A percentile compares a stretch with the other conserved stretches of the same genome.
These are phyloP conservation scores for Adelphocoris suturalis DNA, from an alignment of 2,888 invertebrate species.

Conservation along the genomic window DNA sequence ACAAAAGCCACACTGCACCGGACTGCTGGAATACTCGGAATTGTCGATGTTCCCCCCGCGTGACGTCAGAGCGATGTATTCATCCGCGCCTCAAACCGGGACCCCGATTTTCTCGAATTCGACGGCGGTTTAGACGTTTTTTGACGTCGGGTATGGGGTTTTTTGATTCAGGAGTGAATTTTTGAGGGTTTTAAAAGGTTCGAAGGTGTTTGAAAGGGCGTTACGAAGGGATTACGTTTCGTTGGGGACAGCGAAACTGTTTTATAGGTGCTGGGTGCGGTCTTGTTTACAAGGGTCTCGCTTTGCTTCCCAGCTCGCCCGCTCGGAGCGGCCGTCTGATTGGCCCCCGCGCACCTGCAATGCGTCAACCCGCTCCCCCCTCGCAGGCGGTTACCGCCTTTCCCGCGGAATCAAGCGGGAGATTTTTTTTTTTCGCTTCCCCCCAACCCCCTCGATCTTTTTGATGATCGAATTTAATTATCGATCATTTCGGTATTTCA, in stretches of 20 bases:
- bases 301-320: slow-evolving; percentile 78
- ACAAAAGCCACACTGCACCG: slow-evolving; percentile 76
- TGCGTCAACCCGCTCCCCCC: slow-evolving; percentile 77
- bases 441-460: neutral
- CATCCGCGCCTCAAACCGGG: slow-evolving; percentile 74
- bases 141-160: neutral
- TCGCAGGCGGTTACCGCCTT: slow-evolving; percentile 44
- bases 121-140: neutral
- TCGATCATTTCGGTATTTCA: neutral
- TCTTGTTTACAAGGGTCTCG: slow-evolving; percentile 85
- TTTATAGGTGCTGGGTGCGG: slow-evolving; percentile 86
- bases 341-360: slow-evolving; percentile 80
- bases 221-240: slow-evolving; percentile 80
- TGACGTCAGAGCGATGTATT: slow-evolving; percentile 76
- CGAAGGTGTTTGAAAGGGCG: neutral
- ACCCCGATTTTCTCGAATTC: neutral
- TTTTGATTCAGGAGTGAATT: neutral
- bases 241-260: slow-evolving; percentile 82
- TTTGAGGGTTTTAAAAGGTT: neutral
- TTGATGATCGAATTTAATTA: neutral
- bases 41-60: slow-evolving; percentile 75
- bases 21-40: slow-evolving; percentile 76
- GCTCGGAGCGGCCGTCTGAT: slow-evolving; percentile 83
- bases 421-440: neutral
- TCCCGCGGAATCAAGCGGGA: neutral